Conservation (phyloP, 2,113 vertebrate species). For the Psittacula cyanocephala region DNA sequence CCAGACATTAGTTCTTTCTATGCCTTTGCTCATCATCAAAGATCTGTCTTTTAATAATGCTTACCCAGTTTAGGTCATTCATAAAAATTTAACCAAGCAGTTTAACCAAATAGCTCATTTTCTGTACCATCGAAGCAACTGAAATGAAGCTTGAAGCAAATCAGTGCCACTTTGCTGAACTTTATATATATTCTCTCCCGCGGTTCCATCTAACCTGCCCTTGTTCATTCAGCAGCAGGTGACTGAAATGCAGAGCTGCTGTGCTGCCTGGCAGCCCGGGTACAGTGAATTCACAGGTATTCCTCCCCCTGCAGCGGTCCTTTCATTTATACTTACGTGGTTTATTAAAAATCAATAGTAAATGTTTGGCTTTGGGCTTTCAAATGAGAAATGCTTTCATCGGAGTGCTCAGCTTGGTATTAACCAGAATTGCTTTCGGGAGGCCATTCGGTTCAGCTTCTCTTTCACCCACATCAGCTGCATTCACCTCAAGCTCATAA, state of each 20-base stretch:
- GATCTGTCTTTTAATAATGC: conserved; percentile 10
- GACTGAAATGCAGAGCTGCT: neutral
- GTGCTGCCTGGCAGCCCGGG: neutral
- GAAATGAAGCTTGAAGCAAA: conserved; percentile 49
- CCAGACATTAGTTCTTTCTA: neutral
- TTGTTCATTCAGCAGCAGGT: neutral
- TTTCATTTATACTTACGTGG: neutral
- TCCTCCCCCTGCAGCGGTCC: neutral
- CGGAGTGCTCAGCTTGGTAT: fast-evolving
- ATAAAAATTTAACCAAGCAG: conserved; percentile 1
- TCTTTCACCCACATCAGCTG: neutral
- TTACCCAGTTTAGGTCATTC: neutral
- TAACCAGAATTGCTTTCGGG: neutral
- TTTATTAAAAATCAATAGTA: neutral
- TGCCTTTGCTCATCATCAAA: neutral
- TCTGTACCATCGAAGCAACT: neutral
- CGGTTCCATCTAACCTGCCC: neutral
- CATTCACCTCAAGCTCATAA: neutral
- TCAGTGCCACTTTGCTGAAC: conserved; percentile 52
- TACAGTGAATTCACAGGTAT: neutral
- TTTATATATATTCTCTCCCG: neutral
- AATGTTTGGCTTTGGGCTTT: neutral
- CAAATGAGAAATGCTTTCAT: neutral
- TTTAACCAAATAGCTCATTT: conserved; percentile 49
- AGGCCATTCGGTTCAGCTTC: neutral